Base-by-base conservation (phyloP, 2,797 vertebrate species). In the Pseudomugil gertrudae region DNA sequence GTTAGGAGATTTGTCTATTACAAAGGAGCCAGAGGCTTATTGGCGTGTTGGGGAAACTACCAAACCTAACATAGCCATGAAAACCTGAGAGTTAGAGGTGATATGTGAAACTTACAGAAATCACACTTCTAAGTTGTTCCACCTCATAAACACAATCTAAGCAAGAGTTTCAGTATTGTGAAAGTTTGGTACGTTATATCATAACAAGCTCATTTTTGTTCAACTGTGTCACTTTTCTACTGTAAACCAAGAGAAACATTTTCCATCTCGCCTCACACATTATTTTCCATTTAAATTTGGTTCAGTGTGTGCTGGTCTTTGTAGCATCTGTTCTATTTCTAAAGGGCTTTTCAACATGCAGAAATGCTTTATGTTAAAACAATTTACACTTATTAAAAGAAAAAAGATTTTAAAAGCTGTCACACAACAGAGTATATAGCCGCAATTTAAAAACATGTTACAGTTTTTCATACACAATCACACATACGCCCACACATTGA, bases 101-200 rank as follows among this genome's bases (percentile, higher is more conserved):
- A 78, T 80, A 79, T 54, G 68, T 66, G 77, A 87, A 84, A 84
- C 81, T 64, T 52, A 2, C 19, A 70, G 62, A 79, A 72, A 43
- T 83, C 78, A 74, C 77, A 82, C 78, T 50, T 83, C 57, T 66
- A 0, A 69, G 5, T 58, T 26, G 57, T 62, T 61, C 14, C 53
- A 57, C 43, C 50, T 69, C 43, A 66, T 74, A 58, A 72, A 80
- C 71, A 74, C 55, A 69, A 61, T 76, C 48, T 68, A 77, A 55
- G 63, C 56, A 81, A 27, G 63, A 58, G 56, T 65, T 57, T 67
- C 35, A 8, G 48, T 70, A 69, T 74, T 66, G 47, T 81, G 36
- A 69, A 21, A 64, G 72, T 84, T 79, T 80, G 67, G 59, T 74
- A 50, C 58, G 29, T 79, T 73, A n/a, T 67, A 58, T 63, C 65